Conservation (phyloP, 1,140 invertebrate genomes). For the Zaprionus vittiger region DNA sequence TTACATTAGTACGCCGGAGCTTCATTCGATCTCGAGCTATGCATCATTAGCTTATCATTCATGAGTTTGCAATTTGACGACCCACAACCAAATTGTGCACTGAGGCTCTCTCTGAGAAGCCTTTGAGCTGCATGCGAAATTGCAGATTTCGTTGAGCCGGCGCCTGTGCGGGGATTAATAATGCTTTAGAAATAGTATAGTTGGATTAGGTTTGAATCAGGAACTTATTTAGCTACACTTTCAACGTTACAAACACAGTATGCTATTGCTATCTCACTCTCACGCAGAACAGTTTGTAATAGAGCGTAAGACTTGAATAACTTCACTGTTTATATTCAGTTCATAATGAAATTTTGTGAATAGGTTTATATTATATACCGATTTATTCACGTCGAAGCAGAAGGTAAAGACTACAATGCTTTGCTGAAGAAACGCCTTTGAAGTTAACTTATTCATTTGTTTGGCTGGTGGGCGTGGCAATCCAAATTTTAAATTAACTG, state of each 20-base stretch:
- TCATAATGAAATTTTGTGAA: too few relatives aligned
- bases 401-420: too few relatives aligned
- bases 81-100: constrained; percentile 25
- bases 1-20: constrained; percentile 71
- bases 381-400: too few relatives aligned
- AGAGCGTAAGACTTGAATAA: too few relatives aligned
- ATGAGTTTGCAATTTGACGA: constrained; percentile 23
- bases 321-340: too few relatives aligned
- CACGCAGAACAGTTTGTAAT: too few relatives aligned
- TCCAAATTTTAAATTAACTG: too few relatives aligned
- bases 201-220: neutral
- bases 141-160: neutral
- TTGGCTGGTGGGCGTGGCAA: too few relatives aligned
- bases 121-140: constrained; percentile 24
- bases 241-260: neutral
- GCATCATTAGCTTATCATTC: constrained; percentile 76
- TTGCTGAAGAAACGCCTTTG: too few relatives aligned
- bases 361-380: too few relatives aligned
- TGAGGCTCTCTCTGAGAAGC: neutral
- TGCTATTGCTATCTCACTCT: too few relatives aligned
- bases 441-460: neutral
- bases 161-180: neutral
- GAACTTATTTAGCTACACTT: neutral
- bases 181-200: neutral
- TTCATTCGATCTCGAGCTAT: constrained; percentile 51